Conservation (phyloP, 2,113 vertebrate genomes). For the Zosterops pallidus region DNA sequence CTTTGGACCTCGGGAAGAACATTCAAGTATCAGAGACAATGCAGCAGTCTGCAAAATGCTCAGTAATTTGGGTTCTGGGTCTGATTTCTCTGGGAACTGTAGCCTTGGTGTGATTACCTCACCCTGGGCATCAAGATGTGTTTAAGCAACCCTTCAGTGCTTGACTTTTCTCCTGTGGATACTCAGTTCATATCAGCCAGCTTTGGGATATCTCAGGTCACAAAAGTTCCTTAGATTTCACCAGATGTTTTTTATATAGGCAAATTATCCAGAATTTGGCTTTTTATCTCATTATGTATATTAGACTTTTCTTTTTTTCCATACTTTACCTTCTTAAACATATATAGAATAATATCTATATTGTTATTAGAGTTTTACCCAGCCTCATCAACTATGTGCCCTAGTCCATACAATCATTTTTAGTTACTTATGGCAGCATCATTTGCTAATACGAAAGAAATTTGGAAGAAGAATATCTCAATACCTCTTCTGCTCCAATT, state of each 20-base stretch:
- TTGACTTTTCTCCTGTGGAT: background rate
- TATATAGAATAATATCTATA: background rate
- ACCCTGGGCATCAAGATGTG: background rate
- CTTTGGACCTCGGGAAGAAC: background rate
- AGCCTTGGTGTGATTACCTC: background rate
- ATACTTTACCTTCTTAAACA: rapidly evolving
- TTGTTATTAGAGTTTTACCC: background rate
- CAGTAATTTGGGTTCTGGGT: background rate
- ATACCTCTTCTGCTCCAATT: rapidly evolving
- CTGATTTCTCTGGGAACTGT: background rate
- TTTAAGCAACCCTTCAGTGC: background rate
- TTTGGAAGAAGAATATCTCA: background rate
- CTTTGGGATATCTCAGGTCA: background rate
- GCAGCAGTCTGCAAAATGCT: background rate
- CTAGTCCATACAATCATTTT: background rate
- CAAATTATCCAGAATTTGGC: rapidly evolving
- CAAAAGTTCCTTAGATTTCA: background rate
- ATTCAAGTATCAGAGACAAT: background rate
- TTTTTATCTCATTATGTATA: background rate
- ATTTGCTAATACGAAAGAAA: background rate
- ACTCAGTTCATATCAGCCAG: background rate
- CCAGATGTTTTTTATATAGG: background rate
- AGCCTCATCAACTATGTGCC: background rate
- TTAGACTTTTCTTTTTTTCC: background rate
- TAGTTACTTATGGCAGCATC: background rate